Conservation (phyloP, 2,797 vertebrate species). For the Tadarida brasiliensis region DNA sequence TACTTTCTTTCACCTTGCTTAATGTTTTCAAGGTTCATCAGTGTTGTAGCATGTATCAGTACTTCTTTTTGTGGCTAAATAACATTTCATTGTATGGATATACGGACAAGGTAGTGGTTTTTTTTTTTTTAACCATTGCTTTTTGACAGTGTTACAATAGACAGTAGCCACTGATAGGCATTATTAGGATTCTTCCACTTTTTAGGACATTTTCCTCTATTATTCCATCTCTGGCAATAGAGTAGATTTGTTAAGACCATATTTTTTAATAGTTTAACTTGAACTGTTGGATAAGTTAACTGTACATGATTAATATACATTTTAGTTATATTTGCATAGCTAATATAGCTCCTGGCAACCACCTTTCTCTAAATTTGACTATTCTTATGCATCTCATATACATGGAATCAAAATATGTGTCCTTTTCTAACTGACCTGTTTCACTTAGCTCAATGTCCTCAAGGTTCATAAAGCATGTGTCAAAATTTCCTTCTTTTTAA, state of each 20-base stretch:
- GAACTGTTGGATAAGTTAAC: not conserved
- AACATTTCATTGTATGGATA: not conserved
- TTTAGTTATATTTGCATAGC: not conserved
- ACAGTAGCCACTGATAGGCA: not conserved
- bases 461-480: not conserved
- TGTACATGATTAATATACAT: not conserved
- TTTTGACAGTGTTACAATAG: not conserved
- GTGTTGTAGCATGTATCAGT: not conserved
- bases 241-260: not conserved
- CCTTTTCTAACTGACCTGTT: not conserved
- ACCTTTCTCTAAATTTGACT: not conserved
- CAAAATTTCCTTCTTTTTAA: slow-evolving; percentile 33
- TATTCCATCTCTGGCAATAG: not conserved
- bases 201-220: not conserved
- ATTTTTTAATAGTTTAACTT: not conserved
- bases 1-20: not conserved
- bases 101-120: not conserved
- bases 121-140: not conserved
- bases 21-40: not conserved
- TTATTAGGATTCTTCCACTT: not conserved
- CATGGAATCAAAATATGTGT: not conserved
- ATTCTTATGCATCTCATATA: not conserved
- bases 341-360: not conserved
- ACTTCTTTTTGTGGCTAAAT: not conserved
- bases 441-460: not conserved